Conservation (phyloP, 2,113 vertebrate genomes). For the Mellivora capensis region DNA sequence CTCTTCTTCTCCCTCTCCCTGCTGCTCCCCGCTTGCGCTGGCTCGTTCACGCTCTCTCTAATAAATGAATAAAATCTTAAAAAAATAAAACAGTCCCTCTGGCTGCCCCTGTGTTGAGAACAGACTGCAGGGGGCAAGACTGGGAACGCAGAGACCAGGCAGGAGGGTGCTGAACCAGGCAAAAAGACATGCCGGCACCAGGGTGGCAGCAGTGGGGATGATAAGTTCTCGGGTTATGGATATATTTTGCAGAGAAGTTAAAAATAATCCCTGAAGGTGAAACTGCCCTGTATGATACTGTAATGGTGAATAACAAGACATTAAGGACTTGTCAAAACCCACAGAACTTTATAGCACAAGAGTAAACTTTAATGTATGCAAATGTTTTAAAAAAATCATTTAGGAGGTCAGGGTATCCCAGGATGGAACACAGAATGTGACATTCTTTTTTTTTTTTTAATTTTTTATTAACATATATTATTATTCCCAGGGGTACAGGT, state of each 20-base stretch:
- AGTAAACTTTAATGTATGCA: not conserved
- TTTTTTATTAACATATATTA: no score
- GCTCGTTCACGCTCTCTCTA: not conserved
- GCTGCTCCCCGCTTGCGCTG: not conserved
- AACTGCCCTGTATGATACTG: not conserved
- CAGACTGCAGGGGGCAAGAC: not conserved
- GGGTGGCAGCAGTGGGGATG: not conserved
- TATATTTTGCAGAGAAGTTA: not conserved
- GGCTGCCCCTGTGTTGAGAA: not conserved
- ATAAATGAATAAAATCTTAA: not conserved
- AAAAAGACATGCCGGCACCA: not conserved
- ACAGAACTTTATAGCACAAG: not conserved
- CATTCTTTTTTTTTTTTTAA: not conserved
- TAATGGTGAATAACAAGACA: not conserved
- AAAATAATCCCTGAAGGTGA: not conserved
- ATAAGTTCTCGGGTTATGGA: not conserved
- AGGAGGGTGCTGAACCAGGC: not conserved
- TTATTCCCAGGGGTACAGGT: no score
- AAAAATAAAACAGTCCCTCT: not conserved
- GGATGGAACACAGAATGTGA: not conserved
- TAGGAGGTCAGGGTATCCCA: not conserved
- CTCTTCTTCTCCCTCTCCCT: not conserved
- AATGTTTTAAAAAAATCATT: not conserved
- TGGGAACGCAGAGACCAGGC: not conserved
- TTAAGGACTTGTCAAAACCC: conserved; percentile 6